Evolutionary conservation across 2,888 invertebrate species (phyloP), one percentile per base, ranked within the genome.

Genomic region (Volucella bombylans): DNA sequence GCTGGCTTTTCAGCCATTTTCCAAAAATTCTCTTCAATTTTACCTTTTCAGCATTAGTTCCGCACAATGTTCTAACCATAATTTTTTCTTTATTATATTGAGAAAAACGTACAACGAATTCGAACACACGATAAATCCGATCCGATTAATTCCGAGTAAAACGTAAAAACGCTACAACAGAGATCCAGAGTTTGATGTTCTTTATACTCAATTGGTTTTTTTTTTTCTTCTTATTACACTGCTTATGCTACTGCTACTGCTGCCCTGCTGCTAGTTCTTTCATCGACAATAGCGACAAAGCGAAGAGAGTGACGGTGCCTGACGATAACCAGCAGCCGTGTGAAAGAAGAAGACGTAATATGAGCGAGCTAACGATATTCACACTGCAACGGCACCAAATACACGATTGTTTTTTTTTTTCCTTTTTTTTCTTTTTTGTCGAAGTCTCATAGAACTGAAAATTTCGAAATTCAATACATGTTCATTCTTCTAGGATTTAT

Each of bases 1-100:
- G 50, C 18, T 80, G 81, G 57, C 76, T 80, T 80, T 81, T 85
- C 85, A 85, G 85, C 81, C 85, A 85, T 85, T 85, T 85, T 85
- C 67, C 68, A 72, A 55, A 68, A 80, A 79, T 59, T 39, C 9
- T 57, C 47, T 12, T 81, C 9, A 67, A 57, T 12, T 81, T 85
- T 85, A 85, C 85, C 85, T 85, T 85, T 81, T 85, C 81, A 81
- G 80, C 64, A 79, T 81, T 85, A 47, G 72, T 72, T 72, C 80
- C 72, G 76, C 81, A 81, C 80, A 85, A 85, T 77, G 65, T 81
- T 85, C 72, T 80, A 72, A 85, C 72, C 85, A 85, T 85, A 80
- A 67, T 83, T 83, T 69, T 61, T 38, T 50, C 41, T 65, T 31
- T 31, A 31, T 31, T 31, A 31, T 71, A 55, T 83, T 67, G 43